phyloP scores from a whole-genome alignment of 2,888 invertebrate genomes.

The Corbicula japonica region DNA sequence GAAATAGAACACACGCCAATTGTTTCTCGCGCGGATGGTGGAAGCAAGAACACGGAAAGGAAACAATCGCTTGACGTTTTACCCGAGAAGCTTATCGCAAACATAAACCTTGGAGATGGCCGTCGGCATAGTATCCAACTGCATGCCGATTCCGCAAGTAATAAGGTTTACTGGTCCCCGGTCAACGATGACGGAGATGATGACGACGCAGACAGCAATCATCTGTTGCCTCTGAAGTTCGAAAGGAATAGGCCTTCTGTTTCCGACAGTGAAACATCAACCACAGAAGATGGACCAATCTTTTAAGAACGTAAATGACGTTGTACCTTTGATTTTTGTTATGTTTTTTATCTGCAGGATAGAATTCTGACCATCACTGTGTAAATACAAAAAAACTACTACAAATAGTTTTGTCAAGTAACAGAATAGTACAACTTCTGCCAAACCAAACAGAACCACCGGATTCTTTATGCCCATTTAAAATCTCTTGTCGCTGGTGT shows the following conservation, averaged over 20 bases:
- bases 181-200: conserved; percentile 39
- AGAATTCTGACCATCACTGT: too few relatives aligned
- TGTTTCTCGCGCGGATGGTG: conserved; percentile 10
- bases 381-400: too few relatives aligned
- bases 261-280: conserved; percentile 52
- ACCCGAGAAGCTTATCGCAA: conserved; percentile 62
- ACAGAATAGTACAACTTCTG: too few relatives aligned
- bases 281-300: conserved; percentile 45
- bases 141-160: conserved; percentile 40
- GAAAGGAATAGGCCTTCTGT: conserved; percentile 37
- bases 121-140: conserved; percentile 55
- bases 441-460: too few relatives aligned
- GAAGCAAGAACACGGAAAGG: conserved; percentile 16
- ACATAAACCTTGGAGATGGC: conserved; percentile 61
- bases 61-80: conserved; percentile 50
- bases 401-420: too few relatives aligned
- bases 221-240: conserved; percentile 40
- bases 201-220: conserved; percentile 19
- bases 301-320: too few relatives aligned
- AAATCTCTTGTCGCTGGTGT: too few relatives aligned
- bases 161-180: conserved; percentile 63
- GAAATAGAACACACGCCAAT: conserved; percentile 43
- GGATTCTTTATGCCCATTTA: too few relatives aligned
- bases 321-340: too few relatives aligned
- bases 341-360: too few relatives aligned